Base-by-base conservation (phyloP, 2,797 vertebrate genomes). In the Synaphobranchus kaupii region DNA sequence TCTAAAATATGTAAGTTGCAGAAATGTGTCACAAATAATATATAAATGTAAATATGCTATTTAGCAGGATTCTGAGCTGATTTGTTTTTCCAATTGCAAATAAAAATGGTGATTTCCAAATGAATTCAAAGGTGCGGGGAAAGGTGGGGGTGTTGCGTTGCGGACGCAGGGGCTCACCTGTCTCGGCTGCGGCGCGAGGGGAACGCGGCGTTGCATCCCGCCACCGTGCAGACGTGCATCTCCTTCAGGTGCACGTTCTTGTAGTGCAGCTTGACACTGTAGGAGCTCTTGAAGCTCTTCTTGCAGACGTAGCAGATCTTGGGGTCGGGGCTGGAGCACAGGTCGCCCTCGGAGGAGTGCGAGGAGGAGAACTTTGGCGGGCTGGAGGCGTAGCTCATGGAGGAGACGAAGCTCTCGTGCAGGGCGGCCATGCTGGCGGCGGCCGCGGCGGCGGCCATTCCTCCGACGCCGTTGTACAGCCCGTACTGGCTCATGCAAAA, bases 251-350 rank as follows among this genome's bases (percentile, higher is more conserved):
- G 99, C 94, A 99, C 99, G 0, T 99, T 99, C 94, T 98, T 98
- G 97, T 99, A 99, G 96, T 99, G 99, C 91, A 99, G 98, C 95
- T 99, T 99, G 94, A 99, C 98, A 88, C 99, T 99, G 94, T 99
- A 99, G 91, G 99, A 99, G 93, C 98, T 99, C 96, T 99, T 99
- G 96, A 99, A 99, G 95, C 97, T 99, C 95, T 99, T 99, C 96
- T 99, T 99, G 96, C 99, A 99, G 90, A 99, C 99, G 5, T 99
- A 99, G 96, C 98, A 99, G 94, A 99, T 99, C 96, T 99, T 99
- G 93, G 99, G 99, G 90, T 99, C 99, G 86, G 98, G 97, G 91
- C 98, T 99, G 91, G 98, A 97, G 94, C 97, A 98, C 90, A 98
- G 96, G 92, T 99, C 98, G 48, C 97, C 97, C 89, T 99, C 99